Evolutionary conservation across 2,888 invertebrate species (phyloP).

Genomic region (Horisme vitalbata): DNA sequence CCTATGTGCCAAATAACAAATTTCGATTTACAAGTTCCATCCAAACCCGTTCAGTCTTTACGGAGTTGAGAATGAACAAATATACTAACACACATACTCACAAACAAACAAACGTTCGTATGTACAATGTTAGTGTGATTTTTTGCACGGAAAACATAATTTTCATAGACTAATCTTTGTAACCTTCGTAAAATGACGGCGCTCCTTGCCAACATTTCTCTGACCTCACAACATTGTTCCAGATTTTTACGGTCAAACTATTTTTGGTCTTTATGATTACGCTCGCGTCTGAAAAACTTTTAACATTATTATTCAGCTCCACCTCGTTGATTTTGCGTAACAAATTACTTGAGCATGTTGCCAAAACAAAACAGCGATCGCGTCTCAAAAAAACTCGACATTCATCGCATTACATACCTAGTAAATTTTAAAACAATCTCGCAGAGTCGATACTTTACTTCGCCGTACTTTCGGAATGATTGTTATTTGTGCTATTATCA

Average conservation of each 20-base stretch:
- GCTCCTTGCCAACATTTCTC: conserved; percentile 72
- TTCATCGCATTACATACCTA: conserved; percentile 1
- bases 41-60: no score
- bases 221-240: conserved; percentile 58
- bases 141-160: conserved; percentile 46
- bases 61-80: no score
- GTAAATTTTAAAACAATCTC: neutral
- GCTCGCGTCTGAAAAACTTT: conserved; percentile 11
- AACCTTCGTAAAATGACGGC: conserved; percentile 43
- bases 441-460: conserved; percentile 41
- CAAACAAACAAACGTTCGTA: conserved; percentile 32
- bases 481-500: conserved; percentile 58
- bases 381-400: neutral
- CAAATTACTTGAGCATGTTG: conserved; percentile 17
- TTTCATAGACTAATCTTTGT: conserved; percentile 40
- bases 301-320: conserved; percentile 11
- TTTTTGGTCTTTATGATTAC: conserved; percentile 51
- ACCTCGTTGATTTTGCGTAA: conserved; percentile 18
- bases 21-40: no score
- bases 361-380: conserved; percentile 16
- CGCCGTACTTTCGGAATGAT: conserved; percentile 36
- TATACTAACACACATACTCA: no score
- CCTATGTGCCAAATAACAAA: no score
- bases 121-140: conserved; percentile 41
- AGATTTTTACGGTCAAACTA: conserved; percentile 72